phyloP scores from a whole-genome alignment of 2,888 invertebrate species.

The Charanyca ferruginea region DNA sequence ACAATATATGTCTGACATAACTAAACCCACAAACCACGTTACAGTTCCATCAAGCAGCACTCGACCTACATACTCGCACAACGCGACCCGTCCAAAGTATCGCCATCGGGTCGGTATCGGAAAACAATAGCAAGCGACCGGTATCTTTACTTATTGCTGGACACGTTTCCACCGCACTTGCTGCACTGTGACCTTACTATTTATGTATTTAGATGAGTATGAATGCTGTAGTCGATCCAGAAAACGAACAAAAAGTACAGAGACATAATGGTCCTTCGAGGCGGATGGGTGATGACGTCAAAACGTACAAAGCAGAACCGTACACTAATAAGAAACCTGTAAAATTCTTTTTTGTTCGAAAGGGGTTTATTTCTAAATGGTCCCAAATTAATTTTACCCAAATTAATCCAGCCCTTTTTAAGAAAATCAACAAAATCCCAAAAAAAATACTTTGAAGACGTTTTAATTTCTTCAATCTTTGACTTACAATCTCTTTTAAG shows the following conservation, averaged over 20 bases:
- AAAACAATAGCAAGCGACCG: slow-evolving; percentile 60
- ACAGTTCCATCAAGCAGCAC: slow-evolving; percentile 22
- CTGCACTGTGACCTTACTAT: slow-evolving; percentile 20
- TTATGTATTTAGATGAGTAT: slow-evolving; percentile 38
- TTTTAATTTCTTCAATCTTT: too few relatives aligned
- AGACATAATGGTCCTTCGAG: slow-evolving; percentile 17
- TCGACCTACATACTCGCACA: slow-evolving; percentile 39
- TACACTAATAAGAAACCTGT: too few relatives aligned
- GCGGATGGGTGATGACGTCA: background rate
- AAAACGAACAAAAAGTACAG: background rate
- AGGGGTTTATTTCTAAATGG: too few relatives aligned
- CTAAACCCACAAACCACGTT: background rate
- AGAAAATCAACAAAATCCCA: too few relatives aligned
- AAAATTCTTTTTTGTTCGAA: too few relatives aligned
- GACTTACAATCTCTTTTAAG: too few relatives aligned
- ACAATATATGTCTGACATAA: background rate
- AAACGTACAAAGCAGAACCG: too few relatives aligned
- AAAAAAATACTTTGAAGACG: too few relatives aligned
- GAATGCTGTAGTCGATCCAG: background rate
- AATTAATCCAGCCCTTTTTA: too few relatives aligned
- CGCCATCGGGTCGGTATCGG: slow-evolving; percentile 57
- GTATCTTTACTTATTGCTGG: slow-evolving; percentile 57
- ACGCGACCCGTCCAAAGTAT: slow-evolving; percentile 42
- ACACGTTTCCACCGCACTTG: slow-evolving; percentile 35
- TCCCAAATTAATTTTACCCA: too few relatives aligned